Evolutionary conservation across 1,140 invertebrate genomes (phyloP).

Genomic region (Daktulosphaira vitifoliae): DNA sequence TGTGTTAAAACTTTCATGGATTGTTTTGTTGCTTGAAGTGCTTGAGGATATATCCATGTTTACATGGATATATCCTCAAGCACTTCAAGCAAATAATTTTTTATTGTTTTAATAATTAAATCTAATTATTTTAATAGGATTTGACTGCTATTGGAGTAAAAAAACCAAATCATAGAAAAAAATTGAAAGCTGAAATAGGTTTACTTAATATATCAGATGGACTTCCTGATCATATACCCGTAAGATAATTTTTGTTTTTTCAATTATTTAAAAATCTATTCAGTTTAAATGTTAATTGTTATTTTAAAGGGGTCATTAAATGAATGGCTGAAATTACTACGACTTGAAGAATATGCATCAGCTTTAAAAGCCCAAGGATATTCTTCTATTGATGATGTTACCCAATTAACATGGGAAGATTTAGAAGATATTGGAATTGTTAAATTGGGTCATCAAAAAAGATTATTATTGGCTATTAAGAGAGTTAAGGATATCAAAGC

Average conservation of each 20-base stretch:
- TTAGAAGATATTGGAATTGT: conserved; percentile 97
- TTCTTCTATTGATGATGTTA: conserved; percentile 81
- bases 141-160: conserved; percentile 79
- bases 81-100: too few relatives aligned
- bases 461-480: conserved; percentile 93
- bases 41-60: too few relatives aligned
- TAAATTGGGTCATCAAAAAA: conserved; percentile 93
- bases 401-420: conserved; percentile 96
- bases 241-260: conserved; percentile 50
- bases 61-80: too few relatives aligned
- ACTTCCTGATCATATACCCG: conserved; percentile 83
- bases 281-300: conserved; percentile 18
- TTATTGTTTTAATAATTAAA: too few relatives aligned
- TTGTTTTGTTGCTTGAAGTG: too few relatives aligned
- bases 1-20: too few relatives aligned
- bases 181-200: conserved; percentile 91
- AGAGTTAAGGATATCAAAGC: conserved; percentile 87
- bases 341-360: conserved; percentile 83
- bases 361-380: conserved; percentile 87
- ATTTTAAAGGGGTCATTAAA: conserved; percentile 70
- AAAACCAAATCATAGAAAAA: conserved; percentile 92
- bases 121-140: conserved; percentile 48
- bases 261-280: neutral
- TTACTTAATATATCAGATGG: conserved; percentile 89
- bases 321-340: conserved; percentile 84